These are phyloP conservation scores for Melanotaenia pygmaea DNA, from an alignment of 2,797 vertebrate genomes.

Conservation along the genomic window DNA sequence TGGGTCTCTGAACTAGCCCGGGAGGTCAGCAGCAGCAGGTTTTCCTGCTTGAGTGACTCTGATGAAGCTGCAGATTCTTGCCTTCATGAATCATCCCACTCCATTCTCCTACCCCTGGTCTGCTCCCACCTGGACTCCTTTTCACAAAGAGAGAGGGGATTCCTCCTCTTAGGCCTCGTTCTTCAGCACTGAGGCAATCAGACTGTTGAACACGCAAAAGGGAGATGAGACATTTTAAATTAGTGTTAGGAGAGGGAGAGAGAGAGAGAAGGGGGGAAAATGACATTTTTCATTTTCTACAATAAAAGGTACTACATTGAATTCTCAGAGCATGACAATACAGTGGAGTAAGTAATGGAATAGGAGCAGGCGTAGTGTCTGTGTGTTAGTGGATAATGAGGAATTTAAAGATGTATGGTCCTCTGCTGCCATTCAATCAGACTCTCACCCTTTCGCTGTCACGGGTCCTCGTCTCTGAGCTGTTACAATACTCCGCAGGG, in stretches of 20 bases:
- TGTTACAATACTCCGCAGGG: slow-evolving; percentile 49
- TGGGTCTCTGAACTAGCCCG: slow-evolving; percentile 44
- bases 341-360: slow-evolving; percentile 78
- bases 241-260: slow-evolving; percentile 71
- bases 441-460: slow-evolving; percentile 46
- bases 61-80: slow-evolving; percentile 84
- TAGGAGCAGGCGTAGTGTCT: slow-evolving; percentile 74
- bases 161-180: slow-evolving; percentile 80
- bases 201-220: slow-evolving; percentile 78
- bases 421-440: slow-evolving; percentile 72
- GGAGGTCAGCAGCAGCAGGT: slow-evolving; percentile 59
- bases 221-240: slow-evolving; percentile 85
- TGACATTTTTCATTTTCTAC: slow-evolving; percentile 81
- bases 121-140: slow-evolving; percentile 73
- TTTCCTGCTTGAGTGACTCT: slow-evolving; percentile 78
- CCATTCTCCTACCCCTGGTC: slow-evolving; percentile 45
- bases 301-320: slow-evolving; percentile 82
- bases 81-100: slow-evolving; percentile 71
- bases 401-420: slow-evolving; percentile 76
- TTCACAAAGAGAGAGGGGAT: slow-evolving; percentile 78
- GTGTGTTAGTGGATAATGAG: slow-evolving; percentile 81
- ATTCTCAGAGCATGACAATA: slow-evolving; percentile 82
- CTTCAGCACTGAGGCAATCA: slow-evolving; percentile 80
- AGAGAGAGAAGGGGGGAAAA: slow-evolving; percentile 60
- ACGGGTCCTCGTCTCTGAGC: slow-evolving; percentile 54